phyloP scores from a whole-genome alignment of 2,113 vertebrate species.

The Xenopus laevis region DNA sequence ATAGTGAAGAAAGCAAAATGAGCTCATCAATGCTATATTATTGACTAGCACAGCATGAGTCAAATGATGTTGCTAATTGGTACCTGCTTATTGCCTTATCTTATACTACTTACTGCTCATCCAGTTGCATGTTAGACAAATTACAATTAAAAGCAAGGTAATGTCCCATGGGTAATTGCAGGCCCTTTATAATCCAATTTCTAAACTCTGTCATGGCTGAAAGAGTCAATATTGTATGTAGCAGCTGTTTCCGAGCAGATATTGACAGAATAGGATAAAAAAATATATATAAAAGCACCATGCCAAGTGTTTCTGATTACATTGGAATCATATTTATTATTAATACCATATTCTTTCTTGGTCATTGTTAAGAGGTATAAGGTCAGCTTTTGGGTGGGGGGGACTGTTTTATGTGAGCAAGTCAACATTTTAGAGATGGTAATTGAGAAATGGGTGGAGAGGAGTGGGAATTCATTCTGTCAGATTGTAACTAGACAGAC shows the following conservation, averaged over 20 bases:
- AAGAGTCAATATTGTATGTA: conserved; percentile 29
- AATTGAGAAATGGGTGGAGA: background rate
- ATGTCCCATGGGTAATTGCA: conserved; percentile 40
- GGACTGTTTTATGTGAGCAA: no score
- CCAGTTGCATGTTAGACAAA: conserved; percentile 43
- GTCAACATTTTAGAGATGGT: background rate
- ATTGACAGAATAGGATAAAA: background rate
- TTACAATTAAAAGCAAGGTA: conserved; percentile 45
- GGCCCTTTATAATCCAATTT: conserved; percentile 33
- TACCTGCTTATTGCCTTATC: conserved; percentile 39
- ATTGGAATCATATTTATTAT: background rate
- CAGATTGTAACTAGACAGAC: no score
- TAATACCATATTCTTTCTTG: background rate
- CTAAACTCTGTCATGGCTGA: conserved; percentile 26
- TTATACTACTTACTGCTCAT: conserved; percentile 43
- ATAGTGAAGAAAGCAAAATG: conserved; percentile 19
- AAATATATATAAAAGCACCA: background rate
- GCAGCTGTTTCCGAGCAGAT: background rate
- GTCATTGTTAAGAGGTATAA: no score
- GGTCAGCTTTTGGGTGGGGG: no score
- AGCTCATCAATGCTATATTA: conserved; percentile 41
- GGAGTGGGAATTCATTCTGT: background rate
- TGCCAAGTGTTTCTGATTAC: background rate
- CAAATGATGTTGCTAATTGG: conserved; percentile 46
- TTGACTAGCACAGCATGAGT: conserved; percentile 43